Conservation (phyloP, 1,140 invertebrate species). For the Proctacanthus coquilletti region DNA sequence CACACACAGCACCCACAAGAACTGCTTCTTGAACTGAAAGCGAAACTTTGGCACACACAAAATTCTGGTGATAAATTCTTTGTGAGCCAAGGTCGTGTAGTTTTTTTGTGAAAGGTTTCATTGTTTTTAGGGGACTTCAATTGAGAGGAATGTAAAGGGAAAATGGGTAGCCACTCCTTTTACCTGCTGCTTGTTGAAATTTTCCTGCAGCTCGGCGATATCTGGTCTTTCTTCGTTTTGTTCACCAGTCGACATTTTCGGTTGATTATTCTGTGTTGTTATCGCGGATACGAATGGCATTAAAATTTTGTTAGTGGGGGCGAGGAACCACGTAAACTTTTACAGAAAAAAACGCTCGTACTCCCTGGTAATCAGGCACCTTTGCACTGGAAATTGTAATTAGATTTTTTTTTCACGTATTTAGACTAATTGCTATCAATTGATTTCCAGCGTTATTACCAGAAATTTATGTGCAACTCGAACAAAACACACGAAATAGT, state of each 20-base stretch:
- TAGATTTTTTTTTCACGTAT: neutral
- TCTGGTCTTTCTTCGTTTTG: conserved; percentile 3
- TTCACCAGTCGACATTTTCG: conserved; percentile 8
- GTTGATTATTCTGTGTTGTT: neutral
- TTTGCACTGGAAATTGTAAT: neutral
- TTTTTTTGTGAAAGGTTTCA: neutral
- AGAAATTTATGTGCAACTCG: conserved; percentile 6
- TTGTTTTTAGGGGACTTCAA: neutral
- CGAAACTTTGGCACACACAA: too few relatives aligned
- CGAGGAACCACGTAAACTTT: too few relatives aligned
- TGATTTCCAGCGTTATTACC: neutral
- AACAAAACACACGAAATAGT: conserved; percentile 7
- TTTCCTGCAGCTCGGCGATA: conserved; percentile 10
- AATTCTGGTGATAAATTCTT: neutral
- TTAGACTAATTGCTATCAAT: neutral
- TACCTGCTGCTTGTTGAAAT: conserved; percentile 10
- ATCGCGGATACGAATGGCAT: too few relatives aligned
- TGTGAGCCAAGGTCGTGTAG: neutral
- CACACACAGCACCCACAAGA: too few relatives aligned
- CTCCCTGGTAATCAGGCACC: neutral
- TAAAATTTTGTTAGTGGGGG: too few relatives aligned
- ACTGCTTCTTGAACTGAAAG: too few relatives aligned
- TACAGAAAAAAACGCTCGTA: neutral
- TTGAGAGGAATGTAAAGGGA: neutral
- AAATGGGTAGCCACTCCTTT: neutral